Evolutionary conservation across 2,797 vertebrate genomes (phyloP).

Genomic region (Dromococcyx pavoninus): DNA sequence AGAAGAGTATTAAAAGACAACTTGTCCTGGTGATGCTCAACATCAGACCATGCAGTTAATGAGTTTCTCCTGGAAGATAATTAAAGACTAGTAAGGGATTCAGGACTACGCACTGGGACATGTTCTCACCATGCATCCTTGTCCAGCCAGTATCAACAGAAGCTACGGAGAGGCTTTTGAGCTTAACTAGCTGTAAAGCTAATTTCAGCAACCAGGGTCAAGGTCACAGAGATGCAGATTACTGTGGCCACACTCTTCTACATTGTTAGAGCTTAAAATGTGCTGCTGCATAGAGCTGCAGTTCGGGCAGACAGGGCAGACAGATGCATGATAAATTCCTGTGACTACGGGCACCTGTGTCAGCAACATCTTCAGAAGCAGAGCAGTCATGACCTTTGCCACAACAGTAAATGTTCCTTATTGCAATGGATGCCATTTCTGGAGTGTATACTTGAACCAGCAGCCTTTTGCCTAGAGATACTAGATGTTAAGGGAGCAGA

Average conservation of each 20-base stretch:
- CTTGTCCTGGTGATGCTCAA: neutral
- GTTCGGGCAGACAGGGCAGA: neutral
- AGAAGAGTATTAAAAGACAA: neutral
- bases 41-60: neutral
- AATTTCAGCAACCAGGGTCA: neutral
- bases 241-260: neutral
- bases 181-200: neutral
- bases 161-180: neutral
- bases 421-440: neutral
- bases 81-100: neutral
- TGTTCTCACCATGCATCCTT: accelerated
- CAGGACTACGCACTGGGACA: neutral
- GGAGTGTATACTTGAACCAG: neutral
- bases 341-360: accelerated
- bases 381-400: neutral
- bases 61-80: neutral
- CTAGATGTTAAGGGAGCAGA: neutral
- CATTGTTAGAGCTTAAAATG: neutral
- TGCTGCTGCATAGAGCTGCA: neutral
- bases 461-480: neutral
- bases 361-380: neutral
- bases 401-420: neutral
- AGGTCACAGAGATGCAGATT: neutral
- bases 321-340: neutral
- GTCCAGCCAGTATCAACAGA: neutral